Base-by-base conservation (phyloP, 1,140 invertebrate species). In the Eumeta japonica region DNA sequence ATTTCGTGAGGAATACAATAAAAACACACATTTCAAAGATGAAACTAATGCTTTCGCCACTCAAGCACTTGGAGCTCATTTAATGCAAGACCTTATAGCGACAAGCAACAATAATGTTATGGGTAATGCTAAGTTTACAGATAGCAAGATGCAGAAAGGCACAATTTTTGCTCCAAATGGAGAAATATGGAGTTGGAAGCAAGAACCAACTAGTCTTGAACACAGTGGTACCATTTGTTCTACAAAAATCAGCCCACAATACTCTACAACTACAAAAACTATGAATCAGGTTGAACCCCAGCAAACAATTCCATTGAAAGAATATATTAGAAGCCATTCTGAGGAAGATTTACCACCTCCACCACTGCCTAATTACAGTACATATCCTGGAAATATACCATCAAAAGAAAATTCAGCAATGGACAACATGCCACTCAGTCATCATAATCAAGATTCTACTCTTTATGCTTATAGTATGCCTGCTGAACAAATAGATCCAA, bases 101-200 rank as follows among this genome's bases (percentile, higher is more conserved):
- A 45, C 54, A 3, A 60, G 41, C 34, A 77, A 76, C 30, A 77
- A 76, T 41, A 77, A 77, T 45, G 50, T 72, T 12, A 63, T 62
- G 43, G 58, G 60, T 5, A 59, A 55, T 20, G 64, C 65, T 5
- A 74, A 74, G 39, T 42, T 74, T 28, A 17, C 64, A 11, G 67
- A 74, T 19, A 57, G 62, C 39, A 62, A 61, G 35, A 58, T 72
- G 24, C 72, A 75, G 46, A 76, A 75, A 39, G 75, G 75, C 1
- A 77, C 75, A 14, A 76, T 77, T 45, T 76, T 74, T 45, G 75
- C 70, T 24, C 75, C 75, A 2, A 72, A 75, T 57, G 75, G 75
- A 7, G 75, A 77, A 49, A 75, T 77, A 37, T 77, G 75, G 75
- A 74, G 72, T 40, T 77, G 75, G 75, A 70, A 72, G 50, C 64